phyloP scores from a whole-genome alignment of 2,113 vertebrate genomes.

The Ailurus styani region DNA sequence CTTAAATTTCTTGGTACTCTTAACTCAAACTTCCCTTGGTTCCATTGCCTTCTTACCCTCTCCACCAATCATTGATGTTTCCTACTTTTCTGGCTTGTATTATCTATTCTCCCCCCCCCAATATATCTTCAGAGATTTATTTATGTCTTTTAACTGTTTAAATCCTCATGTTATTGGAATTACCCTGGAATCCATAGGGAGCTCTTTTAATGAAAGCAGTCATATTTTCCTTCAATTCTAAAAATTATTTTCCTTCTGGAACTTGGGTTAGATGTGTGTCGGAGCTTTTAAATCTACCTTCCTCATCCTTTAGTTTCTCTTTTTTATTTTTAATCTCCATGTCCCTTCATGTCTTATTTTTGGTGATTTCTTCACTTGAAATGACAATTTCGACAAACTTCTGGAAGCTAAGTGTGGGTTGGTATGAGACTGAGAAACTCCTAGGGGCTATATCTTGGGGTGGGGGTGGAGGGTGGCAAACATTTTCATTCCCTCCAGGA shows the following conservation, averaged over 20 bases:
- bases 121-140: background rate
- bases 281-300: background rate
- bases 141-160: background rate
- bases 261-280: background rate
- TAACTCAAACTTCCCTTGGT: background rate
- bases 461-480: background rate
- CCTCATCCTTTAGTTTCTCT: background rate
- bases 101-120: background rate
- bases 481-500: background rate
- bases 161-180: background rate
- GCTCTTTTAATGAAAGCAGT: background rate
- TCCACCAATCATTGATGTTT: background rate
- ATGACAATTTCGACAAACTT: background rate
- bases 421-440: background rate
- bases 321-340: background rate
- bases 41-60: background rate
- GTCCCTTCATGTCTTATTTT: background rate
- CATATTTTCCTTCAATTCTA: background rate
- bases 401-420: background rate
- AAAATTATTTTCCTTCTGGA: background rate
- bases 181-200: background rate
- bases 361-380: background rate
- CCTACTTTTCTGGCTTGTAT: background rate
- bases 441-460: background rate
- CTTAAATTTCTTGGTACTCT: background rate